phyloP scores from a whole-genome alignment of 1,140 invertebrate genomes.

The Bombus waltoni region DNA sequence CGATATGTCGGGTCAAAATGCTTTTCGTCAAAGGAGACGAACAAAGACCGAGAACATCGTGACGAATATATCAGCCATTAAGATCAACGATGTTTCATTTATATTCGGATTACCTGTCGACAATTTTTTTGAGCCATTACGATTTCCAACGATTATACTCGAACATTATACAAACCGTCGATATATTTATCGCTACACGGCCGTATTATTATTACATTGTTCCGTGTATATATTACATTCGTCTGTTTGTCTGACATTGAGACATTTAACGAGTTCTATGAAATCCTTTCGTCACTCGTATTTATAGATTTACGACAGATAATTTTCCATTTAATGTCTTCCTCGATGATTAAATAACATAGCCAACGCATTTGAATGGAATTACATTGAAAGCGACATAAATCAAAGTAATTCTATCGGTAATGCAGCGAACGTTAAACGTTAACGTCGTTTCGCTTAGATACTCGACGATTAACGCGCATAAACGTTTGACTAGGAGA shows the following conservation, averaged over 20 bases:
- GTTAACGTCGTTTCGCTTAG: not conserved
- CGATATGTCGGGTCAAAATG: conserved; percentile 38
- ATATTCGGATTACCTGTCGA: not conserved
- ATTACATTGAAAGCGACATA: not conserved
- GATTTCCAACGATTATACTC: not conserved
- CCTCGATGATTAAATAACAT: not conserved
- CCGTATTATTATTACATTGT: not conserved
- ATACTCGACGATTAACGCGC: not conserved
- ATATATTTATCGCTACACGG: not conserved
- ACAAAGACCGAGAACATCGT: conserved; percentile 24
- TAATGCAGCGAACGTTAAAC: not conserved
- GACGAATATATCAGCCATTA: conserved; percentile 27
- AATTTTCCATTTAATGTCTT: not conserved
- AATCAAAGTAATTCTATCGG: not conserved
- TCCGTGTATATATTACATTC: not conserved
- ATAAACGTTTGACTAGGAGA: not conserved
- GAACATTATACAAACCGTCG: not conserved
- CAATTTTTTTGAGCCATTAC: not conserved
- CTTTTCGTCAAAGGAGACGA: conserved; percentile 35
- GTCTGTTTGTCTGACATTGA: not conserved
- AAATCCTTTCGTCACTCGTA: not conserved
- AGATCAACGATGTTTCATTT: conserved; percentile 9
- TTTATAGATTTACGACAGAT: not conserved
- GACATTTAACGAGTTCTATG: not conserved
- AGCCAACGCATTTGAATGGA: not conserved